phyloP scores from a whole-genome alignment of 2,888 invertebrate species.

The Dione juno region DNA sequence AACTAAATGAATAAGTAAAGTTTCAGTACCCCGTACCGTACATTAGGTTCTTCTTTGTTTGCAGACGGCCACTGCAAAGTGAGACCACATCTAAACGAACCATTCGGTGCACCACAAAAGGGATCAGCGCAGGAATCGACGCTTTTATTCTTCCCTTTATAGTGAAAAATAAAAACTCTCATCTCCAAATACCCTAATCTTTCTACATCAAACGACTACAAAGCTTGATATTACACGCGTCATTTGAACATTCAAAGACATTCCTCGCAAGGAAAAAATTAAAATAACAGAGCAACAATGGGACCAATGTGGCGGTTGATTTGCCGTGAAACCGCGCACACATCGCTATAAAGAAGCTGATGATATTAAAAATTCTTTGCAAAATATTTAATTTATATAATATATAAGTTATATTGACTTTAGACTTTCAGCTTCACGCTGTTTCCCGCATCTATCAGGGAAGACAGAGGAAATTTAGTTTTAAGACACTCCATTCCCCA shows the following conservation, averaged over 20 bases:
- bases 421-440: background rate
- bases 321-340: slow-evolving; percentile 52
- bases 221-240: slow-evolving; percentile 80
- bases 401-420: background rate
- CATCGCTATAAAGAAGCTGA: slow-evolving; percentile 52
- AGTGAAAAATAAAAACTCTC: slow-evolving; percentile 71
- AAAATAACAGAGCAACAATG: slow-evolving; percentile 78
- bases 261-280: slow-evolving; percentile 76
- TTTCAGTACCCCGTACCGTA: slow-evolving; percentile 19
- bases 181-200: slow-evolving; percentile 75
- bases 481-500: background rate
- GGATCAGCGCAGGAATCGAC: slow-evolving; percentile 60
- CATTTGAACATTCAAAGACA: slow-evolving; percentile 83
- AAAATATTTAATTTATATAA: slow-evolving; percentile 43
- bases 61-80: slow-evolving; percentile 35
- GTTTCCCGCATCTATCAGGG: background rate
- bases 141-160: slow-evolving; percentile 66
- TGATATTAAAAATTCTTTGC: slow-evolving; percentile 74
- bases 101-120: slow-evolving; percentile 64
- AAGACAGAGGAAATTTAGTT: background rate
- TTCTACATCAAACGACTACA: slow-evolving; percentile 76
- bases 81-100: slow-evolving; percentile 51
- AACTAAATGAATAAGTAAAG: slow-evolving; percentile 33
- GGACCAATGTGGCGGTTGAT: slow-evolving; percentile 58
- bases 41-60: slow-evolving; percentile 33